Percentiles rank a stretch among this genome's conserved stretches.
Evolutionary conservation across 2,888 invertebrate genomes (phyloP).

Genomic region (Cepaea hortensis): DNA sequence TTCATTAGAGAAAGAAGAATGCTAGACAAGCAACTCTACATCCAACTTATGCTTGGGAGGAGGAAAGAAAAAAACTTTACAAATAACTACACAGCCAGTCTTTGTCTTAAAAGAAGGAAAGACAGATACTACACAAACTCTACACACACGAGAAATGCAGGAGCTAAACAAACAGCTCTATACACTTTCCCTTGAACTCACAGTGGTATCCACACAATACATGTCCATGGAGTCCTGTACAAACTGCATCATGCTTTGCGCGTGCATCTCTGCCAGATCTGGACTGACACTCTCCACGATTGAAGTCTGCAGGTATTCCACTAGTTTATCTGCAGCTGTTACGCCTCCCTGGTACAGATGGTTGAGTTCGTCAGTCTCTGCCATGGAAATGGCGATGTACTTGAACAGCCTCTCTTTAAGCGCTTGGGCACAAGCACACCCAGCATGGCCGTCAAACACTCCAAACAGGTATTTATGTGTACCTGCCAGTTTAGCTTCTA

Average conservation of each 20-base stretch:
- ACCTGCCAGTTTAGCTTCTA: slow-evolving; percentile 89
- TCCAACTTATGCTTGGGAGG: no score
- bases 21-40: no score
- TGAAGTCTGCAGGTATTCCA: slow-evolving; percentile 58
- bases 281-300: slow-evolving; percentile 57
- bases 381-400: slow-evolving; percentile 89
- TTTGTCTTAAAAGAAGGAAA: no score
- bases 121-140: no score
- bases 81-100: no score
- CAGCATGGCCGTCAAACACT: slow-evolving; percentile 97
- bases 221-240: slow-evolving; percentile 67
- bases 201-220: slow-evolving; percentile 62
- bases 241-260: slow-evolving; percentile 63
- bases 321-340: slow-evolving; percentile 60
- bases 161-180: no score
- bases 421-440: slow-evolving; percentile 93
- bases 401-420: slow-evolving; percentile 89
- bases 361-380: slow-evolving; percentile 79
- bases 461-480: slow-evolving; percentile 82
- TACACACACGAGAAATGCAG: no score
- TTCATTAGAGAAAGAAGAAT: no score
- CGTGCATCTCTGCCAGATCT: slow-evolving; percentile 63
- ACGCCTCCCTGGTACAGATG: slow-evolving; percentile 58
- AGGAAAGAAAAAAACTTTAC: no score
- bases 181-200: slow-evolving; percentile 30